A percentile compares a stretch with the other conserved stretches of the same genome.
These are phyloP conservation scores for Serinus canaria DNA, from an alignment of 2,113 vertebrate genomes.

Conservation along the genomic window DNA sequence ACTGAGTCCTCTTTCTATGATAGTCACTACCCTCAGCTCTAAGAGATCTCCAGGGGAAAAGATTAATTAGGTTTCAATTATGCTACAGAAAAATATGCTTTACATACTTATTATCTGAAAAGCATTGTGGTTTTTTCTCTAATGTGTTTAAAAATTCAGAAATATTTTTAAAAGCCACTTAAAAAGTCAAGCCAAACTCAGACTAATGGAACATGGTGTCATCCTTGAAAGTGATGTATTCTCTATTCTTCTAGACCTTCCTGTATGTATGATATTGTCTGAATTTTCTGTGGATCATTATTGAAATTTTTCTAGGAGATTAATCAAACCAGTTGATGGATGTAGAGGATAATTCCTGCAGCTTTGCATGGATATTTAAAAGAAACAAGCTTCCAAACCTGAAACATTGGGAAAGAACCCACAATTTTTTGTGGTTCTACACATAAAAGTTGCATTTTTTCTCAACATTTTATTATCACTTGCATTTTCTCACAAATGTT, in stretches of 20 bases:
- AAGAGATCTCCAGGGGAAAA: conserved; percentile 66
- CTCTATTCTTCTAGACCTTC: conserved; percentile 17
- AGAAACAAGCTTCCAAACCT: background rate
- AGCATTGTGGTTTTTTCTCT: conserved; percentile 76
- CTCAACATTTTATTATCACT: background rate
- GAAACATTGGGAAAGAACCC: background rate
- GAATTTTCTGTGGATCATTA: conserved; percentile 55
- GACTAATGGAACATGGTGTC: conserved; percentile 74
- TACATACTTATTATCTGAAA: conserved; percentile 68
- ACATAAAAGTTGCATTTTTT: background rate
- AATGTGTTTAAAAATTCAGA: conserved; percentile 81
- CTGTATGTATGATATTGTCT: conserved; percentile 29
- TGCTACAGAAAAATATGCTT: conserved; percentile 67
- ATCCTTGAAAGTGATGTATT: conserved; percentile 62
- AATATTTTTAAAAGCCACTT: conserved; percentile 82
- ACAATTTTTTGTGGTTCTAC: background rate
- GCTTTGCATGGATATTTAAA: background rate
- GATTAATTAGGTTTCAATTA: conserved; percentile 81
- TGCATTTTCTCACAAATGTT: background rate
- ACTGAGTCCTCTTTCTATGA: conserved; percentile 35
- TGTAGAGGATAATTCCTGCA: background rate
- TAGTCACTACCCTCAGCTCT: conserved; percentile 60
- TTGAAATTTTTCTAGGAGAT: conserved; percentile 41
- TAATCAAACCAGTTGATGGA: conserved; percentile 24
- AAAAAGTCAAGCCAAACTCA: conserved; percentile 75